Evolutionary conservation across 2,113 vertebrate species (phyloP).

Genomic region (Xenus cinereus): DNA sequence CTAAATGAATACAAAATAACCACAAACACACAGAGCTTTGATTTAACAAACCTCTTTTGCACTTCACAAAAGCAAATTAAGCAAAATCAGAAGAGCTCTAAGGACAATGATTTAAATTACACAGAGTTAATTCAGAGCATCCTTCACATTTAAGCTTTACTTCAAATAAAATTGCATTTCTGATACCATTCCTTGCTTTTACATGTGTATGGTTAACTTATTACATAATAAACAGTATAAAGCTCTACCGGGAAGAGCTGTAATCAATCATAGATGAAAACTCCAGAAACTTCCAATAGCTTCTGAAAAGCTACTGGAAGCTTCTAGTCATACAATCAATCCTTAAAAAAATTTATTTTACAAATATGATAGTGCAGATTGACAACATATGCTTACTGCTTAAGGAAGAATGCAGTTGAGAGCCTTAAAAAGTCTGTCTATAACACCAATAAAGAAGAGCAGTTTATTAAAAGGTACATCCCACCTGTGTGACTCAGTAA

Average conservation of each 20-base stretch:
- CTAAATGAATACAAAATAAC: background rate
- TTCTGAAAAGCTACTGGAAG: background rate
- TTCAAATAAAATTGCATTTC: background rate
- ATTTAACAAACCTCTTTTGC: background rate
- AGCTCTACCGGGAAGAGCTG: background rate
- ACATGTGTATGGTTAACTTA: background rate
- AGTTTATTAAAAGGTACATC: background rate
- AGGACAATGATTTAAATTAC: slow-evolving; percentile 22
- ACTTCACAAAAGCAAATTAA: slow-evolving; percentile 31
- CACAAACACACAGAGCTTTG: background rate
- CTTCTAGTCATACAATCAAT: background rate
- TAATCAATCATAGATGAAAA: background rate
- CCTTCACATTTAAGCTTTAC: background rate
- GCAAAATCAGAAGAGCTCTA: background rate
- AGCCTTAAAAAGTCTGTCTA: background rate
- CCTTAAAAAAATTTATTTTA: background rate
- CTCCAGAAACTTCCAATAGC: background rate
- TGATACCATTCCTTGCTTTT: background rate
- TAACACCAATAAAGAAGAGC: background rate
- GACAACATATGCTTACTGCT: background rate
- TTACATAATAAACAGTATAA: background rate
- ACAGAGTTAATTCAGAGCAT: background rate
- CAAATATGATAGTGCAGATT: background rate
- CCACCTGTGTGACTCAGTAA: background rate
- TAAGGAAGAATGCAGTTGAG: background rate